phyloP scores from a whole-genome alignment of 2,888 invertebrate species.

The Platycnemis pennipes region DNA sequence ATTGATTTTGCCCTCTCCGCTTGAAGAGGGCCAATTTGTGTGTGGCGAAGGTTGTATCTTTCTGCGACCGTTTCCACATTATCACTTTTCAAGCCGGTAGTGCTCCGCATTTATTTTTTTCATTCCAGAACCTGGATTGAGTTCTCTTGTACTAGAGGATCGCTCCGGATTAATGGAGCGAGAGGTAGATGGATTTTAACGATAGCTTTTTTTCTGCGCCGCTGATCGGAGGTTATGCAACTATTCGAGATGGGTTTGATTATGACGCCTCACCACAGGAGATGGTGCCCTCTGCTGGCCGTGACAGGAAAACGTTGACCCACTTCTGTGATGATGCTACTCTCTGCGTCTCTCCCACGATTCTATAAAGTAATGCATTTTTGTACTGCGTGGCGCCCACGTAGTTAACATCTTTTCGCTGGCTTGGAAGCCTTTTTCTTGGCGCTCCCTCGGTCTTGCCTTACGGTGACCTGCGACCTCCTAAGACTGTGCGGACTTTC shows the following conservation, averaged over 20 bases:
- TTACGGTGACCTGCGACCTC: slow-evolving; percentile 5
- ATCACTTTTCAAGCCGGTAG: neutral
- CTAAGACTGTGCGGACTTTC: neutral
- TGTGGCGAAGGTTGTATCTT: neutral
- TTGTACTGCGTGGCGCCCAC: neutral
- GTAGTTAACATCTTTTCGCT: neutral
- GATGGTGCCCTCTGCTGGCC: neutral
- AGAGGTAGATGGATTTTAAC: too few species aligned
- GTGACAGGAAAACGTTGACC: neutral
- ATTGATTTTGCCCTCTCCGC: neutral
- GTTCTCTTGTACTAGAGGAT: too few species aligned
- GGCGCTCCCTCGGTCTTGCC: neutral
- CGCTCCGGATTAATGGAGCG: too few species aligned
- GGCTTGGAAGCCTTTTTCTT: neutral
- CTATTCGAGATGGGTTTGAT: neutral
- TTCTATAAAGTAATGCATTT: neutral
- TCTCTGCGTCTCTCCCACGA: neutral
- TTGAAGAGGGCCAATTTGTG: neutral
- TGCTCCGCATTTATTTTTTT: neutral
- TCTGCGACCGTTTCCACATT: neutral
- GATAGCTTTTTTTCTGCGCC: too few species aligned
- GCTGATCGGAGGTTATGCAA: neutral
- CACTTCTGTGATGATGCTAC: neutral
- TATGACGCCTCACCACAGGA: neutral
- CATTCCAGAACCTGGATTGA: neutral